Evolutionary conservation across 2,113 vertebrate genomes (phyloP), one percentile per base, ranked within the genome.

Genomic region (Corythaeola cristata): DNA sequence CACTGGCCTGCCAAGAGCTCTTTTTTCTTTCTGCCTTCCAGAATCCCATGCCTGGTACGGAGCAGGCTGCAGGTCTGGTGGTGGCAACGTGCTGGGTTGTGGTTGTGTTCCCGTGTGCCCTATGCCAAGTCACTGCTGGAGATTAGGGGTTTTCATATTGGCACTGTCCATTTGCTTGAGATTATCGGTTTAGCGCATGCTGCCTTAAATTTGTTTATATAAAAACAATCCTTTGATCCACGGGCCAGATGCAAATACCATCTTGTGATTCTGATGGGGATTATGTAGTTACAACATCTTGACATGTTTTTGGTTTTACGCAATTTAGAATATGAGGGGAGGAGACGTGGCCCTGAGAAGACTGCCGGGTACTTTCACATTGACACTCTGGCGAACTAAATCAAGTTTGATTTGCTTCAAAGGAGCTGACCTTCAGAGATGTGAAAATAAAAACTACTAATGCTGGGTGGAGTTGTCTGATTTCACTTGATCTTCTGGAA

Each of bases 181-280:
- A 94, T 95, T 95, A 93, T 81, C 39, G 77, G 56, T 96, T 97
- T 93, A 96, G 88, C 8, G 0, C 50, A 47, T 1, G 37, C 91
- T 80, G 95, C 93, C 94, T 95, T 60, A 63, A 94, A 95, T 95
- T 95, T 97, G 94, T 97, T 97, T 97, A 93, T 95, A 76, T 97
- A 97, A 97, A 96, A 95, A 24, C 92, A 97, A 97, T 95, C 94
- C 94, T 92, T 95, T 97, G 94, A 95, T 97, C 93, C 93, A 85
- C 55, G 6, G 30, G 89, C 69, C 93, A 95, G 95, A 94, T 97
- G 96, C 79, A 96, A 97, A 91, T 88, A 41, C 59, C 49, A 15
- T 94, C 95, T 94, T 96, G 96, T 96, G 83, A 95, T 97, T 93
- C 79, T 15, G 78, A 22, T 50, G 39, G 30, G 90, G 95, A 95